phyloP scores from a whole-genome alignment of 2,888 invertebrate species.

The Leucoptera coffeella region DNA sequence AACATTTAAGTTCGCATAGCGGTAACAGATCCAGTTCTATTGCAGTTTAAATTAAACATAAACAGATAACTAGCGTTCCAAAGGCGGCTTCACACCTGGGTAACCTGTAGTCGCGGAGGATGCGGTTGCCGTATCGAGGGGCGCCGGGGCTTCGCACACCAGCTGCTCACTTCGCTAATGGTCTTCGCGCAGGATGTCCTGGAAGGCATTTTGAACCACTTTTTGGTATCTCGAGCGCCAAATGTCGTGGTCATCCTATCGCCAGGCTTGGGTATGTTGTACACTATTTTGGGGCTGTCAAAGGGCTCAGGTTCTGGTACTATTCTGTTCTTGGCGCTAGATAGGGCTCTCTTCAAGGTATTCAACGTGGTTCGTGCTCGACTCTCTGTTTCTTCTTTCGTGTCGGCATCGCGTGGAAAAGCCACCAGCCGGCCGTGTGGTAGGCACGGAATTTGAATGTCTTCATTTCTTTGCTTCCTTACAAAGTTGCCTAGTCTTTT shows the following conservation, averaged over 20 bases:
- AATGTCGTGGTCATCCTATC: conserved; percentile 39
- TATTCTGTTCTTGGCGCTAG: conserved; percentile 31
- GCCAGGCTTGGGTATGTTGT: conserved; percentile 34
- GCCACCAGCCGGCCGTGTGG: conserved; percentile 23
- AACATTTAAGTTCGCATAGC: conserved; percentile 26
- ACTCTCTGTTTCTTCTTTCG: conserved; percentile 18
- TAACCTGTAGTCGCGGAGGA: conserved; percentile 34
- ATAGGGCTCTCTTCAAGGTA: conserved; percentile 29
- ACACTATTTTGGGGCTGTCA: conserved; percentile 40
- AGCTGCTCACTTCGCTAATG: conserved; percentile 19
- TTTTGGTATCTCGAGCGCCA: conserved; percentile 22
- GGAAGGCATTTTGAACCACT: conserved; percentile 27
- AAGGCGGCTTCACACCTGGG: conserved; percentile 35
- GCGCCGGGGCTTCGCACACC: conserved; percentile 24
- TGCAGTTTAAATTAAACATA: conserved; percentile 5
- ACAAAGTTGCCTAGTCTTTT: conserved; percentile 18
- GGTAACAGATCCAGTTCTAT: conserved; percentile 6
- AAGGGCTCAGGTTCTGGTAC: conserved; percentile 23
- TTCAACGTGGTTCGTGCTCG: conserved; percentile 21
- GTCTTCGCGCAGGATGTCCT: conserved; percentile 18
- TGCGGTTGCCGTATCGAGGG: conserved; percentile 23
- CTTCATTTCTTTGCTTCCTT: conserved; percentile 12
- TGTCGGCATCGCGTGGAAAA: conserved; percentile 22
- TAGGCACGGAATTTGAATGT: conserved; percentile 11
- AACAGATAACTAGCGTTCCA: background rate